These are phyloP conservation scores for Caranx ignobilis DNA, from an alignment of 2,113 vertebrate species.

Conservation along the genomic window DNA sequence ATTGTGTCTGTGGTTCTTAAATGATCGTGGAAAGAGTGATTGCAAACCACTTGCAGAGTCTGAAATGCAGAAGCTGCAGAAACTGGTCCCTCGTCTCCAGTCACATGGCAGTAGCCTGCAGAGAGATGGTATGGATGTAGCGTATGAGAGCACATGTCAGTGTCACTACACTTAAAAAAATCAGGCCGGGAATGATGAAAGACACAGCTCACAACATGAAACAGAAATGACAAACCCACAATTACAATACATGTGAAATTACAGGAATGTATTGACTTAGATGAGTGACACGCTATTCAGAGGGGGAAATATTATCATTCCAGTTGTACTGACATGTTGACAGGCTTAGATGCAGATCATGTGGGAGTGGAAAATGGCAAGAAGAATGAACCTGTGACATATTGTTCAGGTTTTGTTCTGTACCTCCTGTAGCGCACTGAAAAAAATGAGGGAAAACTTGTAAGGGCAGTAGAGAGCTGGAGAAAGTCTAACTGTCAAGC, in stretches of 20 bases:
- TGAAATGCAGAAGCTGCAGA: neutral
- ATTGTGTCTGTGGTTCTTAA: neutral
- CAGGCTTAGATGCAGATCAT: slow-evolving; percentile 24
- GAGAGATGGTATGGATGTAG: neutral
- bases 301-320: slow-evolving; percentile 33
- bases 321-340: slow-evolving; percentile 33
- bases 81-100: slow-evolving; percentile 7
- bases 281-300: slow-evolving; percentile 8
- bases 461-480: neutral
- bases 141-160: neutral
- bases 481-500: neutral
- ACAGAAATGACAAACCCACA: neutral
- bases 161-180: neutral
- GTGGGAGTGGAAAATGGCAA: slow-evolving; percentile 7
- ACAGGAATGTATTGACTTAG: slow-evolving; percentile 33
- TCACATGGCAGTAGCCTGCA: neutral
- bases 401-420: slow-evolving; percentile 1
- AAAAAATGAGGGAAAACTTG: neutral
- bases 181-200: neutral
- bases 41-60: neutral
- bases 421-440: neutral
- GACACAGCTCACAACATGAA: neutral
- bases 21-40: slow-evolving; percentile 24
- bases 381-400: neutral
- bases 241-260: slow-evolving; percentile 30